Evolutionary conservation across 2,797 vertebrate genomes (phyloP).

Genomic region (Perodicticus potto): DNA sequence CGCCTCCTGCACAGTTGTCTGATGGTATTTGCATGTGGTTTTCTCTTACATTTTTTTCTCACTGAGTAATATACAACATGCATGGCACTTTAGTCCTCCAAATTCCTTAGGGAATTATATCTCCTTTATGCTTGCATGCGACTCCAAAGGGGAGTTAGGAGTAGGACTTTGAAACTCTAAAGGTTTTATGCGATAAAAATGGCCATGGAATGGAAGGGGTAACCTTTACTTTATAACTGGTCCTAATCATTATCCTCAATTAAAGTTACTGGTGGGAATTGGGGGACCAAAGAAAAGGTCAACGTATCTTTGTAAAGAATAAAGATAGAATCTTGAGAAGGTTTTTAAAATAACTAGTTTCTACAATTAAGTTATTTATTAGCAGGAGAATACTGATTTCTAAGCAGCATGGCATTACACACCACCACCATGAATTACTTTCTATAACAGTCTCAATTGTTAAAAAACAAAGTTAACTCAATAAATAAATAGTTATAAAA

Average conservation of each 20-base stretch:
- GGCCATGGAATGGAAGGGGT: not conserved
- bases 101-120: constrained; percentile 57
- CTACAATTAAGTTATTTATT: constrained; percentile 18
- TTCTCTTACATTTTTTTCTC: constrained; percentile 78
- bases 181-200: not conserved
- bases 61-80: constrained; percentile 77
- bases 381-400: not conserved
- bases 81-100: constrained; percentile 71
- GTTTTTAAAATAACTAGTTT: not conserved
- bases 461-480: constrained; percentile 51
- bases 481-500: constrained; percentile 54
- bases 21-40: constrained; percentile 69
- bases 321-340: not conserved
- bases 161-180: not conserved
- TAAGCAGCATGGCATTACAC: not conserved
- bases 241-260: not conserved
- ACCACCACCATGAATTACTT: not conserved
- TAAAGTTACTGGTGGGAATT: not conserved
- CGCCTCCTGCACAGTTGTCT: constrained; percentile 57
- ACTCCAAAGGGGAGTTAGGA: constrained; percentile 1
- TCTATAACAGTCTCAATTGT: constrained; percentile 1
- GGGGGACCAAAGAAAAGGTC: not conserved
- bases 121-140: constrained; percentile 61
- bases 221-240: not conserved
- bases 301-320: not conserved